A percentile compares a stretch with the other conserved stretches of the same genome.
These are phyloP conservation scores for Onychomys leucogaster DNA, from an alignment of 2,797 vertebrate species.

Conservation along the genomic window DNA sequence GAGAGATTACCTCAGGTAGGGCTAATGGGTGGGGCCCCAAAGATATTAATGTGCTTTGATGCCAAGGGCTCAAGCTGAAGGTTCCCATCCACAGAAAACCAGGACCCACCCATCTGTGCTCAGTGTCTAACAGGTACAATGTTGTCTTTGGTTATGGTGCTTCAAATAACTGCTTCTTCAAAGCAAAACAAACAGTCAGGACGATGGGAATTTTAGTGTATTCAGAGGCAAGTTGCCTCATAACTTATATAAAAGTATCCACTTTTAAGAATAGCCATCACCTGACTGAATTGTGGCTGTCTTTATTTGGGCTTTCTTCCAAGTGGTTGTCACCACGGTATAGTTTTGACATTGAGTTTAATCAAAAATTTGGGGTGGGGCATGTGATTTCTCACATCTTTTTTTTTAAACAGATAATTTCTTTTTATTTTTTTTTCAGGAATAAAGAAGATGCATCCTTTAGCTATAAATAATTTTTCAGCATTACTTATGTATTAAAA, in stretches of 20 bases:
- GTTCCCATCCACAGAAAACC: background rate
- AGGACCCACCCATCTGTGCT: background rate
- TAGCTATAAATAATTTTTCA: background rate
- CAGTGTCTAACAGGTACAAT: background rate
- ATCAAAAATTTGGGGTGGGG: background rate
- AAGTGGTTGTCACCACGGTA: background rate
- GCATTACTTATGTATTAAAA: background rate
- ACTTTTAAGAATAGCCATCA: background rate
- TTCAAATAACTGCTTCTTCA: background rate
- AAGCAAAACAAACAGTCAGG: background rate
- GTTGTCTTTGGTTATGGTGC: background rate
- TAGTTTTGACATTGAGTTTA: background rate
- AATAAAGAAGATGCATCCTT: background rate
- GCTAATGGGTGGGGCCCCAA: background rate
- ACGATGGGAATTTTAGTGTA: background rate
- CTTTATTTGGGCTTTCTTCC: background rate
- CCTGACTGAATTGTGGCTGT: background rate
- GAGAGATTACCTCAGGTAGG: background rate
- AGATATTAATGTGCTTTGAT: background rate
- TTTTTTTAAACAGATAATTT: background rate
- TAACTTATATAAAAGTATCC: background rate
- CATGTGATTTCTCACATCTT: background rate
- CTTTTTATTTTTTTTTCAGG: background rate
- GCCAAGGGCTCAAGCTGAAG: background rate
- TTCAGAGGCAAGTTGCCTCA: background rate